A percentile compares a stretch with the other conserved stretches of the same genome.
phyloP scores from a whole-genome alignment of 2,888 invertebrate genomes.

The Mesorhabditis spiculigera region DNA sequence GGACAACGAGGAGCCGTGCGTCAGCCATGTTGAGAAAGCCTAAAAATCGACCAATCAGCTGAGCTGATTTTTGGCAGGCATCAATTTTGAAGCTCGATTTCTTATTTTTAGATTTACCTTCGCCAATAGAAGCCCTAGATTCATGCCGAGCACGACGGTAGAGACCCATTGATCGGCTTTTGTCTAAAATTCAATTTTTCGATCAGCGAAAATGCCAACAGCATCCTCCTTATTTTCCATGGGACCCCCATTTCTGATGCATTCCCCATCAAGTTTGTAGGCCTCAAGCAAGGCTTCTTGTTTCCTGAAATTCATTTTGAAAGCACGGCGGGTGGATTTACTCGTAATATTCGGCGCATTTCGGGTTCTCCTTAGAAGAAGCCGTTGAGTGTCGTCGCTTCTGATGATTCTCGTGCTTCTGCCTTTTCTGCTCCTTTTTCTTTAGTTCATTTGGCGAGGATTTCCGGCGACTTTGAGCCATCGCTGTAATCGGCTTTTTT shows the following conservation, averaged over 20 bases:
- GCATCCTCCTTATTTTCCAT: background rate
- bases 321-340: background rate
- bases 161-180: slow-evolving; percentile 16
- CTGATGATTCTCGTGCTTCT: too few relatives aligned
- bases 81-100: too few relatives aligned
- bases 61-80: too few relatives aligned
- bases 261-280: background rate
- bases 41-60: background rate
- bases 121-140: slow-evolving; percentile 17
- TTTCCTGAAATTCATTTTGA: background rate
- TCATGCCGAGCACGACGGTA: slow-evolving; percentile 17
- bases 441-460: too few relatives aligned
- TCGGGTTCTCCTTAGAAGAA: background rate
- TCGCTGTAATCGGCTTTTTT: too few relatives aligned
- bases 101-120: slow-evolving; percentile 9
- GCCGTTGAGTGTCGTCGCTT: too few relatives aligned
- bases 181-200: slow-evolving; percentile 14
- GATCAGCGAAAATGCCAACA: background rate
- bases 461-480: too few relatives aligned
- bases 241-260: background rate
- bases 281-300: slow-evolving; percentile 2
- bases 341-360: slow-evolving; percentile 3
- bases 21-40: slow-evolving; percentile 16
- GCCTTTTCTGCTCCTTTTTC: too few relatives aligned
- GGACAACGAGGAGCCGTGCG: slow-evolving; percentile 23